Evolutionary conservation across 2,797 vertebrate genomes (phyloP), one percentile per base, ranked within the genome.

Genomic region (Parotocinclus haroldoi): DNA sequence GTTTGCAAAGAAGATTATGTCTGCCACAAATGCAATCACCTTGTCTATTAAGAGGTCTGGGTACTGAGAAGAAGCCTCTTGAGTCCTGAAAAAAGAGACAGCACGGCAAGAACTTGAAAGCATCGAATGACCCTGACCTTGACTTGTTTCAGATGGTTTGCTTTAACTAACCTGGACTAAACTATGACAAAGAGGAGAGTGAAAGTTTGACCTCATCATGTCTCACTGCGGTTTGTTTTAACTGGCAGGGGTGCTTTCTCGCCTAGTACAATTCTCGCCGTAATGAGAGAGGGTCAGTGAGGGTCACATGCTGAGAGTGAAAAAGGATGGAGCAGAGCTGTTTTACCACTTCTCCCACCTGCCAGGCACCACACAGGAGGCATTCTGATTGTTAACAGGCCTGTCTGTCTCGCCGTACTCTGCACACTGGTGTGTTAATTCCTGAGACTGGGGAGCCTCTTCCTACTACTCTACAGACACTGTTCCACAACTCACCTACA

Each of bases 371-470:
- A 55, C 48, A 44, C 59, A 67, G 68, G 75, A 78, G 75, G 70
- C 60, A 27, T 75, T 75, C 80, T 89, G 85, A 91, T 90, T 89
- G 86, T 85, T 90, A 81, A 83, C 88, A 90, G 87, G 87, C 82
- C 66, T 38, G 38, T 75, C 58, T 56, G 50, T 52, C 60, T 66
- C 38, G 39, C 42, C 10, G 44, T 27, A 44, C 9, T 61, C 18
- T 53, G 42, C 57, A 75, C 58, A 65, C 44, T 50, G 50, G 40
- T 74, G 54, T 62, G 58, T 73, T 77, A 55, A 70, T 66, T 71
- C 58, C 16, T 18, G n/a, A 66, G 13, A 53, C 61, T 62, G 51
- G 9, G 10, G 39, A 66, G 27, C 60, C 9, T 52, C 58, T 9
- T 74, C 65, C 55, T 44, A 65, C 57, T 57, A 62, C 56, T 69